These are phyloP conservation scores for Pipistrellus kuhlii DNA, from an alignment of 2,797 vertebrate genomes.

Conservation along the genomic window DNA sequence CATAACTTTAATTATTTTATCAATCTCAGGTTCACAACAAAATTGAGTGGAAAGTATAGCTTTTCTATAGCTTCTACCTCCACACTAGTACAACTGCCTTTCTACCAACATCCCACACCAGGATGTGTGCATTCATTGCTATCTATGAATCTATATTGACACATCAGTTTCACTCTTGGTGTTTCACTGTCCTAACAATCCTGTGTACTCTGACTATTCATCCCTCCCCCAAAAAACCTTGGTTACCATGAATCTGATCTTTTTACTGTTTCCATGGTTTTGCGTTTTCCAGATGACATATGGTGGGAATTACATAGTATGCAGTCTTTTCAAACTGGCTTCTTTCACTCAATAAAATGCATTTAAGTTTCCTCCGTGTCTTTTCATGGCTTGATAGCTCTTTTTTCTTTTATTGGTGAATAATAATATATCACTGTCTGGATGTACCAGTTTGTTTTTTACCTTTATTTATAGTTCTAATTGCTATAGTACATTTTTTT, in stretches of 20 bases:
- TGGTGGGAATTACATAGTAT: not conserved
- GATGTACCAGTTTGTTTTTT: not conserved
- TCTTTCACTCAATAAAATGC: not conserved
- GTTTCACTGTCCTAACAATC: not conserved
- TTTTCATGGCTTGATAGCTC: not conserved
- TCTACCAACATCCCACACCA: not conserved
- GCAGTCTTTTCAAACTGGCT: not conserved
- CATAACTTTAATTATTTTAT: not conserved
- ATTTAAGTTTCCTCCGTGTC: not conserved
- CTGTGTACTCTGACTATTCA: not conserved
- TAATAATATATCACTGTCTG: not conserved
- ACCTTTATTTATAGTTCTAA: conserved; percentile 40
- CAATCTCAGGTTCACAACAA: not conserved
- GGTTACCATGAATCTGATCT: not conserved
- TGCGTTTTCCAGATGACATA: not conserved
- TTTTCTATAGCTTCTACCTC: not conserved
- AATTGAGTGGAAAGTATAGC: not conserved
- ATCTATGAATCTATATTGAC: not conserved
- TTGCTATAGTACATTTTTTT: conserved; percentile 51
- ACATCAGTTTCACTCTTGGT: not conserved
- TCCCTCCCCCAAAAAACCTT: not conserved
- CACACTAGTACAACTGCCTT: not conserved
- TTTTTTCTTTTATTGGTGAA: not conserved
- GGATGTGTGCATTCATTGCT: not conserved
- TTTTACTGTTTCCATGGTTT: not conserved